Base-by-base conservation (phyloP, 2,797 vertebrate species). In the Tachyglossus aculeatus region DNA sequence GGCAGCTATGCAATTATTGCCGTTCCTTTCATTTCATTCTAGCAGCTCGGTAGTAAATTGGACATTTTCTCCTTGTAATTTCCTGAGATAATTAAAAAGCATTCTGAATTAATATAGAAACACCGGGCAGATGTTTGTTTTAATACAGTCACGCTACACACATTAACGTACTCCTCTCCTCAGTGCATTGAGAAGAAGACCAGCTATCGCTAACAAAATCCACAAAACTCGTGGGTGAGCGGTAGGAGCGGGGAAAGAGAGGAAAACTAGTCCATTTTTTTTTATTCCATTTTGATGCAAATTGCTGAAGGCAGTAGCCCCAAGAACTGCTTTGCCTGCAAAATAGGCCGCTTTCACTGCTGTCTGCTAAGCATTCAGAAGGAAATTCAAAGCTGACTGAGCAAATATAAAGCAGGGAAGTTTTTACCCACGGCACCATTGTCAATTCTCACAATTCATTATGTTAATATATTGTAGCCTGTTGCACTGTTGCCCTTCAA, bases 361-460 rank as follows among this genome's bases (percentile, higher is more conserved):
- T 78, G 64, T 82, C 88, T 70, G 89, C 78, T 87, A 59, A 71
- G 69, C 59, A 79, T 90, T 92, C 83, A 68, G 78, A 76, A 86
- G 74, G 78, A 88, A 86, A 88, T 87, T 85, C 83, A 84, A 75
- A 84, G 77, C 87, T 88, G 73, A 86, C 83, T 90, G 75, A 70
- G 72, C 76, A 87, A 84, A 85, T 78, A 88, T 54, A 87, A 91
- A 86, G 82, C 81, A 63, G 22, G 67, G 63, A 79, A 64, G 66
- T 55, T 87, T 85, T 85, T 87, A 74, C 80, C 69, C 73, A 78
- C 47, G 81, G 77, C 83, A 80, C 51, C 64, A 82, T 74, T 88
- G 78, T 86, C 85, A 78, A 75, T 85, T 89, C 83, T 90, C 85
- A 83, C 76, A 89, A 77, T 82, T 83, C 72, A 77, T 90, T 90